Evolutionary conservation across 2,888 invertebrate species (phyloP), one percentile per base, ranked within the genome.

Genomic region (Lepidochitona cinerea): DNA sequence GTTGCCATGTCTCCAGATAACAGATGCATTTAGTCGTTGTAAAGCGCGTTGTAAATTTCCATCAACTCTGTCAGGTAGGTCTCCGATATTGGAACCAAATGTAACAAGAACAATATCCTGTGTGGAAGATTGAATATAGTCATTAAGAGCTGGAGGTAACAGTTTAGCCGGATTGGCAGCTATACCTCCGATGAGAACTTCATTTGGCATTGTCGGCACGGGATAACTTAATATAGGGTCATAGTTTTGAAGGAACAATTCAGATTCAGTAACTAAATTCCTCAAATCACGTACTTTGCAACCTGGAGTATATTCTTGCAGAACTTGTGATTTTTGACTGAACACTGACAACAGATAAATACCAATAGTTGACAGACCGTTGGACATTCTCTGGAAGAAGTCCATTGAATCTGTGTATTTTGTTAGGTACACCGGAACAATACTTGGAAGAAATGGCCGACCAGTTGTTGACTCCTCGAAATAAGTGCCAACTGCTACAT

Each of bases 91-190:
- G 53, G 70, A 33, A 18, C 84, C 85, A 69, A 85, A 84, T 1
- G 82, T 77, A 32, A 81, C 78, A 9, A 85, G 26, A 9, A 85
- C 76, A 14, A 78, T 79, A 0, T 83, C 84, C 14, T 79, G 26
- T 26, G 54, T 73, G 0, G 80, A 76, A 1, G 68, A 64, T 36
- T 79, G 69, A 70, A 82, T 72, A 49, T 82, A 79, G 0, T 64
- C 29, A 33, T 76, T 37, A 18, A 81, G 68, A 6, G 79, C 74
- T 7, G 41, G 64, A 32, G 78, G 75, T 0, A 85, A 71, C 23
- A 73, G 72, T n/a, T 76, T 73, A 0, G 79, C 66, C 14, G 77
- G 69, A 18, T 33, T 66, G 5, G 79, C 71, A 0, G 75, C 71
- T 12, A 82, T 36, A 9, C 81, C 79, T n/a, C 83, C 82, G 32